Evolutionary conservation across 2,113 vertebrate species (phyloP).

Genomic region (Neolamprologus toae): DNA sequence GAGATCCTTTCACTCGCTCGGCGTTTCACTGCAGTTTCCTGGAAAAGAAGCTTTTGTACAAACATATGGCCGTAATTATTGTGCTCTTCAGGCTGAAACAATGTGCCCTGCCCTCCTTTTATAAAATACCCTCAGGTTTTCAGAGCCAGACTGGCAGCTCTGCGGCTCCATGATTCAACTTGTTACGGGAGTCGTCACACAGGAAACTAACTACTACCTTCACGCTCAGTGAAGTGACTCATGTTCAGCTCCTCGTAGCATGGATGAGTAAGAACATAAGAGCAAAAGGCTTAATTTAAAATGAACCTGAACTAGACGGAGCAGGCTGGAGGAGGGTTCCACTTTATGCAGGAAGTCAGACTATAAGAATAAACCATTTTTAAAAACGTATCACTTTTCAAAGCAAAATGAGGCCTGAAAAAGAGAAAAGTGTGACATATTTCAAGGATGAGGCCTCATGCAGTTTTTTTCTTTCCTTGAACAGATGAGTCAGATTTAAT

Average conservation of each 20-base stretch:
- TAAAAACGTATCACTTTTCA: background rate
- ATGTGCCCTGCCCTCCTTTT: background rate
- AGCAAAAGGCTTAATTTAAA: background rate
- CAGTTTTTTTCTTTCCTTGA: background rate
- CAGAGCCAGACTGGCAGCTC: slow-evolving; percentile 2
- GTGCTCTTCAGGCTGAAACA: background rate
- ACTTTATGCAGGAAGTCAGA: background rate
- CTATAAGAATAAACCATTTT: background rate
- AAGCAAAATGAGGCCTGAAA: background rate
- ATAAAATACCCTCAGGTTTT: background rate
- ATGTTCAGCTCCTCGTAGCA: background rate
- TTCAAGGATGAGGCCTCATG: background rate
- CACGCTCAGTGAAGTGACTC: background rate
- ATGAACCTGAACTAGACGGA: background rate
- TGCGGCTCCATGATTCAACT: slow-evolving; percentile 11
- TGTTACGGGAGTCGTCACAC: background rate
- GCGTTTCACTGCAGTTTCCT: background rate
- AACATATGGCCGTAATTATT: background rate
- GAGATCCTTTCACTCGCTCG: background rate
- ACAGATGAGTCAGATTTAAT: background rate
- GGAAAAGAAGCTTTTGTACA: background rate
- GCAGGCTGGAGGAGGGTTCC: background rate
- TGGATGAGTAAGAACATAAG: background rate
- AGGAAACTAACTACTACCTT: background rate
- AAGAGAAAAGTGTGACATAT: background rate